A percentile compares a stretch with the other conserved stretches of the same genome.
Conservation (phyloP, 2,888 invertebrate genomes). For the Hesperia comma region DNA sequence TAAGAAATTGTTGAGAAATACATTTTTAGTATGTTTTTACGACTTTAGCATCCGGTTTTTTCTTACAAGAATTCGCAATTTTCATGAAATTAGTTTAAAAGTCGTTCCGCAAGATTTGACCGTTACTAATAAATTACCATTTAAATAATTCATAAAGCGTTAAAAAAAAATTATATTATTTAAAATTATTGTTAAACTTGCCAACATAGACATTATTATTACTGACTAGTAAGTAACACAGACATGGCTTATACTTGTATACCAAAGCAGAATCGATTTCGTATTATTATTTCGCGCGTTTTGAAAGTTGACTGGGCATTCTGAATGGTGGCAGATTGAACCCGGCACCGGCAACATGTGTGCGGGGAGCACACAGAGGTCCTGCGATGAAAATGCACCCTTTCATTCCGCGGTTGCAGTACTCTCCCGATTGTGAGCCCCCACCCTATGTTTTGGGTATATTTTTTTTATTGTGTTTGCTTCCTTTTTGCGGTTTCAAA, state of each 20-base stretch:
- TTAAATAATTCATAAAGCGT: too few species aligned
- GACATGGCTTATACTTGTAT: not conserved
- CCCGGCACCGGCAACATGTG: constrained; percentile 13
- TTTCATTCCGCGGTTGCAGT: constrained; percentile 26
- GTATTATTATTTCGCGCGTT: constrained; percentile 4
- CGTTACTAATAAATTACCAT: too few species aligned
- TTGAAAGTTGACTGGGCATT: constrained; percentile 12
- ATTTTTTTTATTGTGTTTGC: constrained; percentile 13
- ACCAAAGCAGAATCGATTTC: constrained; percentile 4
- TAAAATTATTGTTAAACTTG: too few species aligned
- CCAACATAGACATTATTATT: too few species aligned
- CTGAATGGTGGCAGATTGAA: constrained; percentile 14
- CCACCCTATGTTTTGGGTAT: constrained; percentile 29
- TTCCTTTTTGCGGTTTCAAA: constrained; percentile 29
- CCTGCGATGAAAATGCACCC: constrained; percentile 30
- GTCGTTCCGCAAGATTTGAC: too few species aligned
- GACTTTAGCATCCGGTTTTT: too few species aligned
- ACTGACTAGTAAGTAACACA: too few species aligned
- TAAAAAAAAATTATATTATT: too few species aligned
- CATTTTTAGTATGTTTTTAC: too few species aligned
- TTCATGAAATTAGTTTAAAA: too few species aligned
- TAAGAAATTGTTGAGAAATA: too few species aligned
- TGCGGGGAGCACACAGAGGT: constrained; percentile 4
- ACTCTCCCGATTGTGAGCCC: constrained; percentile 25
- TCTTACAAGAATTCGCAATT: too few species aligned